Conservation (phyloP, 2,797 vertebrate genomes). For the Ctenosaura bakeri region DNA sequence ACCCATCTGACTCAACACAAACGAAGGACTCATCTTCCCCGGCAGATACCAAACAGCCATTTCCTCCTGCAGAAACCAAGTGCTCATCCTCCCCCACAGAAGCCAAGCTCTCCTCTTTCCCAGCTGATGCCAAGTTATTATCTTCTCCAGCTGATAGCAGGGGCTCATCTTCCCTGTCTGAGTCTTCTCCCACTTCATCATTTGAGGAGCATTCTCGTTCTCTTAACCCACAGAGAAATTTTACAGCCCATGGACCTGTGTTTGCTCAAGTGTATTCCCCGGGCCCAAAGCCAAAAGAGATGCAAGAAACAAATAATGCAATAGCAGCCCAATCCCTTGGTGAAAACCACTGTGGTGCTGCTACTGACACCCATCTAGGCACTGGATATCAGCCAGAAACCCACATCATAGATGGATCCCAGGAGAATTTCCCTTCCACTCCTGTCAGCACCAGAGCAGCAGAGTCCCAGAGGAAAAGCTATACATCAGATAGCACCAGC, state of each 20-base stretch:
- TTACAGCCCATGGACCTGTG: constrained; percentile 74
- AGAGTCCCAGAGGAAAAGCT: neutral
- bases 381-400: neutral
- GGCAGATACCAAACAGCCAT: neutral
- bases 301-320: neutral
- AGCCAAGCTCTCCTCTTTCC: neutral
- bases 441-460: neutral
- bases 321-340: neutral
- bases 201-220: constrained; percentile 34
- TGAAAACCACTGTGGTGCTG: neutral
- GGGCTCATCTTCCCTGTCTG: neutral
- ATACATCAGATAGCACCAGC: neutral
- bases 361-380: neutral
- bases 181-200: constrained; percentile 1
- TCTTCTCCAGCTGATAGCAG: neutral
- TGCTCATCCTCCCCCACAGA: neutral
- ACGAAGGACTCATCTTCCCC: neutral
- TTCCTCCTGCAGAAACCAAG: neutral
- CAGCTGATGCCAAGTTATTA: neutral
- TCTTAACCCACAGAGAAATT: constrained; percentile 42
- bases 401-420: neutral
- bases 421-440: neutral
- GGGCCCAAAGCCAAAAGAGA: constrained; percentile 60
- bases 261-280: constrained; percentile 80
- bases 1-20: neutral